These are phyloP conservation scores for Orthonyx spaldingii DNA, from an alignment of 2,113 vertebrate species.

Conservation along the genomic window DNA sequence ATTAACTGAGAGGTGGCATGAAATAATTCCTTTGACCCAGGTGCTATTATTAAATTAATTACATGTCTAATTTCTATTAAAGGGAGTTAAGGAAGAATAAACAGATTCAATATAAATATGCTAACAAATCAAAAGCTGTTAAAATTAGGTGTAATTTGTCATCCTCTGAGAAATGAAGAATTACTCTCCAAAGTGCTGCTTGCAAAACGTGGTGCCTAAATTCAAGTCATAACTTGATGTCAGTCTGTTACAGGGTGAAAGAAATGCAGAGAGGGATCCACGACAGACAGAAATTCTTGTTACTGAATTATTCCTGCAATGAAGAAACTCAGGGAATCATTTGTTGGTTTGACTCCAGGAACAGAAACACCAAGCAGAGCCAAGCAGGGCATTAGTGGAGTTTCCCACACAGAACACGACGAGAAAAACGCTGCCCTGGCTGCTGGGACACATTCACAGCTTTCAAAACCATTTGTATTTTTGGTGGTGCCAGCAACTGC, in stretches of 20 bases:
- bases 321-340: background rate
- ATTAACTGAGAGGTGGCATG: background rate
- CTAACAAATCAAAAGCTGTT: background rate
- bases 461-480: background rate
- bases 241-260: background rate
- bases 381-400: background rate
- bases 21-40: constrained; percentile 39
- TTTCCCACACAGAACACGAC: background rate
- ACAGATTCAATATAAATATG: background rate
- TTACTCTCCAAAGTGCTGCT: background rate
- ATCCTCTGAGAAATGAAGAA: background rate
- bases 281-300: background rate
- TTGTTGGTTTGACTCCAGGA: background rate
- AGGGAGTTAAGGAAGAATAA: background rate
- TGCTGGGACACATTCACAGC: background rate
- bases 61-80: background rate
- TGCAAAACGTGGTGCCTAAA: background rate
- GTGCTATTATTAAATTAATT: constrained; percentile 42
- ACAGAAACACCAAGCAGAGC: background rate
- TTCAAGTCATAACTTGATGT: background rate
- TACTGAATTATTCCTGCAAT: background rate
- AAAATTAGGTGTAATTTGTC: background rate
- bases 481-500: background rate
- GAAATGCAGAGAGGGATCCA: background rate
- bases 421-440: background rate